Evolutionary conservation across 2,888 invertebrate species (phyloP).

Genomic region (Drosophila silvestris): DNA sequence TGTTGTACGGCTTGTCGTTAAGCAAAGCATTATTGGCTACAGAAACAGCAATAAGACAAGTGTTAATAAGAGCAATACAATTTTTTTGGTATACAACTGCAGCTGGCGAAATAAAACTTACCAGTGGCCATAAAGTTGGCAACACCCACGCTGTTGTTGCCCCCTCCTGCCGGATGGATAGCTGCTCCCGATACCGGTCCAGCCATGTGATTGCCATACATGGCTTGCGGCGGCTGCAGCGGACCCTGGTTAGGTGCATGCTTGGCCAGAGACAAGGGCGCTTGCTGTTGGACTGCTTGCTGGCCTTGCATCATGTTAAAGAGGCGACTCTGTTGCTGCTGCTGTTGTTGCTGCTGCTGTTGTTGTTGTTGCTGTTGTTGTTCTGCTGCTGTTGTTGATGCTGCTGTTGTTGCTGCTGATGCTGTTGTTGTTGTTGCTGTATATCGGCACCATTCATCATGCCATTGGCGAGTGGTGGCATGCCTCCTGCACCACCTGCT

Average conservation of each 20-base stretch:
- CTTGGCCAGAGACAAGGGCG: slow-evolving; percentile 40
- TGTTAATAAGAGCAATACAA: not conserved
- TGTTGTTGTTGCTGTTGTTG: slow-evolving; percentile 53
- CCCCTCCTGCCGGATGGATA: slow-evolving; percentile 32
- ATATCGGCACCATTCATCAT: slow-evolving; percentile 65
- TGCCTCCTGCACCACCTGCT: slow-evolving; percentile 33
- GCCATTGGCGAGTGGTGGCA: slow-evolving; percentile 55
- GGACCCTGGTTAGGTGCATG: slow-evolving; percentile 45
- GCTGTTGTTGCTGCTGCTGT: slow-evolving; percentile 25
- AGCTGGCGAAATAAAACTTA: slow-evolving; percentile 47
- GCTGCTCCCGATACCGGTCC: slow-evolving; percentile 40
- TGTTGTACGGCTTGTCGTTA: slow-evolving; percentile 64
- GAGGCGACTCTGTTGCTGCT: slow-evolving; percentile 60
- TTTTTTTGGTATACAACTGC: not conserved
- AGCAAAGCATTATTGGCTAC: slow-evolving; percentile 54
- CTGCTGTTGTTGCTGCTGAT: slow-evolving; percentile 44
- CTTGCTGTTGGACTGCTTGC: slow-evolving; percentile 45
- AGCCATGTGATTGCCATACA: slow-evolving; percentile 55
- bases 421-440: slow-evolving; percentile 59
- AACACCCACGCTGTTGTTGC: slow-evolving; percentile 33
- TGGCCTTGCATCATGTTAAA: slow-evolving; percentile 70
- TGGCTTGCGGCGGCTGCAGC: slow-evolving; percentile 47
- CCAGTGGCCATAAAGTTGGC: slow-evolving; percentile 72
- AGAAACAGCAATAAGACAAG: not conserved
- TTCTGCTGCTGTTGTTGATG: slow-evolving; percentile 37